phyloP scores from a whole-genome alignment of 2,113 vertebrate species.

The Sceloporus tristichus region DNA sequence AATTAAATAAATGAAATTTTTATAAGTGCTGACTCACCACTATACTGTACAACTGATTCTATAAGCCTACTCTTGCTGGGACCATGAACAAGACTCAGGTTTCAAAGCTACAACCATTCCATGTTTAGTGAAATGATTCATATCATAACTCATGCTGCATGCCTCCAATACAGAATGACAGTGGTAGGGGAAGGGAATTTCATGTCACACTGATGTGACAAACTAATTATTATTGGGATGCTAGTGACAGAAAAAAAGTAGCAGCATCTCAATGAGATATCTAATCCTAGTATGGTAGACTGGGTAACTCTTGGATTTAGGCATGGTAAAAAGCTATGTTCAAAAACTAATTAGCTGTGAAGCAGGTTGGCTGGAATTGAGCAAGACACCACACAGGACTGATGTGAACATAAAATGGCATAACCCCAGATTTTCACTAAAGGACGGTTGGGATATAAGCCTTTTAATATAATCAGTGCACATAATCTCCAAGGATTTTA shows the following conservation, averaged over 20 bases:
- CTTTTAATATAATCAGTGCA: not conserved
- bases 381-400: not conserved
- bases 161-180: not conserved
- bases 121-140: not conserved
- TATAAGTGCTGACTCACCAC: too few relatives aligned
- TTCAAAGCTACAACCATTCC: rapidly evolving
- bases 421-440: not conserved
- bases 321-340: not conserved
- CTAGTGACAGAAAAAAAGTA: not conserved
- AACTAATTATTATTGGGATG: not conserved
- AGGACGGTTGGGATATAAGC: not conserved
- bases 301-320: not conserved
- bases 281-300: not conserved
- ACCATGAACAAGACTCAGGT: too few relatives aligned
- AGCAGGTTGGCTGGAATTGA: not conserved
- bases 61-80: too few relatives aligned
- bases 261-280: not conserved
- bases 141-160: not conserved
- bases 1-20: too few relatives aligned
- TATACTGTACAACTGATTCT: too few relatives aligned
- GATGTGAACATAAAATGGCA: not conserved
- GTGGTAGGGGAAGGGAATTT: too few relatives aligned
- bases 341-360: not conserved
- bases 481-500: not conserved
- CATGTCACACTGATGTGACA: not conserved